Evolutionary conservation across 2,888 invertebrate genomes (phyloP), one percentile per base, ranked within the genome.

Genomic region (Aleiodes alternator): DNA sequence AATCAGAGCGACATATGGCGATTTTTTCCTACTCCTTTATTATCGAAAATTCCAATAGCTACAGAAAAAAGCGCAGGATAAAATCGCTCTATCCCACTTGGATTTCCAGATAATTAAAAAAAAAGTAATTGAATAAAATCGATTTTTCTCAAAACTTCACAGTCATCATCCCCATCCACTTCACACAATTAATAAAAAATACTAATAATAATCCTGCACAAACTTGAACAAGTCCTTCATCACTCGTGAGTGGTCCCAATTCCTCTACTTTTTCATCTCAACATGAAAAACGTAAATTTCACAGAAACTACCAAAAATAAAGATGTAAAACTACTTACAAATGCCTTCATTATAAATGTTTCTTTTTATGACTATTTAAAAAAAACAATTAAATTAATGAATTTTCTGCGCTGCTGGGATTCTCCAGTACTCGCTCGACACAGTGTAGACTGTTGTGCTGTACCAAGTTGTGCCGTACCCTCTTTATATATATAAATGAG

Each of bases 391-490:
- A 59, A 59, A 34, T 12, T 12, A 59, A 59, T 34, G 7, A 14
- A 71, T 71, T 77, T 74, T 75, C 71, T 80, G 84, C 86, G 86
- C 86, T 86, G 86, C 86, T 87, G 87, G 68, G 83, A 75, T 80
- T 81, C 14, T 84, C 85, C 87, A 87, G 87, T 86, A 87, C 83
- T 87, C 87, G 87, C 87, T 85, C 82, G 43, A 43, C 43, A 85
- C 85, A 83, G 82, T 83, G 83, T 81, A 81, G 78, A 85, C 83
- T 84, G 84, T 82, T 84, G 81, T 86, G 86, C 82, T 82, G 83
- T 85, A 81, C 82, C 82, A 82, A 82, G 78, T 78, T 79, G 76
- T 80, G 79, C 80, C 75, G 82, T 81, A 80, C 82, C 79, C 86
- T 85, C 85, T 85, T 87, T 87, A 87, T 87, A 87, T 85, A 79